A percentile compares a stretch with the other conserved stretches of the same genome.
Evolutionary conservation across 2,888 invertebrate genomes (phyloP).

Genomic region (Pristionchus arcanus): DNA sequence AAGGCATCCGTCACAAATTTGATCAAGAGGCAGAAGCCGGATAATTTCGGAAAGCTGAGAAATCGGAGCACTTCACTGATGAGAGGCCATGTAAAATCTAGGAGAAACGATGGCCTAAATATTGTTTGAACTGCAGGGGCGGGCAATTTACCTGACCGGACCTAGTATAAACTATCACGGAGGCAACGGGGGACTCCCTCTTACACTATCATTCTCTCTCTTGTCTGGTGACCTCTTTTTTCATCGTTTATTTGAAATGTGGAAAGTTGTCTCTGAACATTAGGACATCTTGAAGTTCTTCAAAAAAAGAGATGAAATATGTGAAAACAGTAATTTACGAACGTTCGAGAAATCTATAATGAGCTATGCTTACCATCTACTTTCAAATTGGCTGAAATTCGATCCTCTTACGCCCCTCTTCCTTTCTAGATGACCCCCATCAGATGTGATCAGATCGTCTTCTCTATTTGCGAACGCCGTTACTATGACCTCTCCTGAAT

Average conservation of each 20-base stretch:
- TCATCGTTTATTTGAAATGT: not conserved
- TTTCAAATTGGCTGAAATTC: not conserved
- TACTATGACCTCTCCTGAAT: not conserved
- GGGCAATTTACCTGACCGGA: not conserved
- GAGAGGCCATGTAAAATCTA: not conserved
- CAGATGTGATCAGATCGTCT: not conserved
- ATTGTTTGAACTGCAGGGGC: not conserved
- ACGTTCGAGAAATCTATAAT: not conserved
- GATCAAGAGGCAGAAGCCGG: slow-evolving; percentile 10
- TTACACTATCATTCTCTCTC: not conserved
- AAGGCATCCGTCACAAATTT: slow-evolving; percentile 39
- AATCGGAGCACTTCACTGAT: not conserved
- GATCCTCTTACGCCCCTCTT: not conserved
- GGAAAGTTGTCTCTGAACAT: not conserved
- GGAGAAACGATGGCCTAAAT: not conserved
- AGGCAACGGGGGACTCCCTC: not conserved
- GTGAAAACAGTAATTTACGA: not conserved
- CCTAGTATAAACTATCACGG: not conserved
- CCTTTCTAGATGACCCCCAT: not conserved
- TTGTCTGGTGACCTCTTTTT: not conserved
- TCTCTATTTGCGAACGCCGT: not conserved
- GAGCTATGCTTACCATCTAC: not conserved
- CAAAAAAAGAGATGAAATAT: not conserved
- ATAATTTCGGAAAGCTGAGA: not conserved
- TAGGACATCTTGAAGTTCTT: no score